Evolutionary conservation across 1,140 invertebrate genomes (phyloP).

Genomic region (Campoletis sonorensis): DNA sequence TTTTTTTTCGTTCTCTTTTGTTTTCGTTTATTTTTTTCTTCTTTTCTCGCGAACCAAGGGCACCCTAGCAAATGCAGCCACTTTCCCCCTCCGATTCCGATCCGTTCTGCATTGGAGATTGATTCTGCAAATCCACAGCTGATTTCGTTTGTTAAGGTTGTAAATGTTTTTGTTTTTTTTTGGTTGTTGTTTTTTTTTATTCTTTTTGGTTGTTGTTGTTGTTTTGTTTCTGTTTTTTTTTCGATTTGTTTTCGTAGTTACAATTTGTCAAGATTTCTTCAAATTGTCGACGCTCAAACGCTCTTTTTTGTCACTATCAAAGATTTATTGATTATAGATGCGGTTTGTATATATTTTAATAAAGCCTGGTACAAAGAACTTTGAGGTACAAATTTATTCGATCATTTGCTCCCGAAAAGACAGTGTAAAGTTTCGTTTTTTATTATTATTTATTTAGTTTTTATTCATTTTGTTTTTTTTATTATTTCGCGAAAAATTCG

Average conservation of each 20-base stretch:
- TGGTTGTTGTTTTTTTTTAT: too few species aligned
- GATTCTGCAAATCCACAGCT: slow-evolving; percentile 88
- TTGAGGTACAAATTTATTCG: slow-evolving; percentile 1
- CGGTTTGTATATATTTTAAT: not conserved
- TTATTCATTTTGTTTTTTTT: not conserved
- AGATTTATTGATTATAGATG: not conserved
- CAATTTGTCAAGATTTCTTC: too few species aligned
- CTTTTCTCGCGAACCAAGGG: slow-evolving; percentile 43
- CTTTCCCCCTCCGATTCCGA: slow-evolving; percentile 86
- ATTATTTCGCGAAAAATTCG: not conserved
- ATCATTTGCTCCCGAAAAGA: slow-evolving; percentile 7
- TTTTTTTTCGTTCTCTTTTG: slow-evolving; percentile 40
- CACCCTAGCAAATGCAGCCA: slow-evolving; percentile 86
- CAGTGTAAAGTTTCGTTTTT: not conserved
- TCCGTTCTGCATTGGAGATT: slow-evolving; percentile 82
- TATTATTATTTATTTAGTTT: not conserved
- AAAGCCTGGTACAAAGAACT: not conserved
- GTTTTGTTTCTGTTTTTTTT: not conserved
- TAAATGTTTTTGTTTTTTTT: slow-evolving; percentile 10
- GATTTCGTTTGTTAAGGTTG: slow-evolving; percentile 74
- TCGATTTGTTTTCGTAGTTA: not conserved
- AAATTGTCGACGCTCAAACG: not conserved
- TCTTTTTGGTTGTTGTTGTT: too few species aligned
- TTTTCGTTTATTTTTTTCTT: slow-evolving; percentile 44
- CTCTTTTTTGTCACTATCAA: not conserved